Evolutionary conservation across 2,113 vertebrate species (phyloP), one percentile per base, ranked within the genome.

Genomic region (Megaceryle maxima): DNA sequence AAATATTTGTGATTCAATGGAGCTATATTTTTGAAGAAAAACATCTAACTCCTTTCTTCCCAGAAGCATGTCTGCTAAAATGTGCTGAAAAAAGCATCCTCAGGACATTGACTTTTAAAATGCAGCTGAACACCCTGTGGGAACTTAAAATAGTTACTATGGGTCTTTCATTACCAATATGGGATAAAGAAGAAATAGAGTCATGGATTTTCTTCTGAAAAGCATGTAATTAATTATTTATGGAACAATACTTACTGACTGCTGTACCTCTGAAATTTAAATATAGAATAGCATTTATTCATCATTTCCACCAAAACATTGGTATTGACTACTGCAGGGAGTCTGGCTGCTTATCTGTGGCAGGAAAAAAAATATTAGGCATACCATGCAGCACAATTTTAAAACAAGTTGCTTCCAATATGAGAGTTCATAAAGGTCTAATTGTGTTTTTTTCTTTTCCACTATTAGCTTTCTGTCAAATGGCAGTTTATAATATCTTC

Each of bases 151-250:
- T 7, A 20, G 24, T 41, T 68, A 7, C 73, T 79, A 72, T 87
- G 43, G 68, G n/a, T 39, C 59, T 80, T 51, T 75, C 35, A 22
- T 57, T 55, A 64, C 26, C 21, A 37, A 53, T 51, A 37, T 69
- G 39, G 43, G 18, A 66, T 48, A 74, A 31, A 70, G 22, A 31
- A 77, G 68, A 63, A 95, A 84, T 39, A 87, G 33, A 26, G 84
- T n/a, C 15, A 13, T 10, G 59, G 72, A 70, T 63, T 93, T 96
- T 75, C 56, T 31, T 44, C 57, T 79, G 48, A 87, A 78, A 87
- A 57, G 6, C 15, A 46, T 53, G 14, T 11, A 11, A 87, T 91
- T 90, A 33, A 89, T 91, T 95, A 87, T 94, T 94, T 92, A 88
- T 43, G 62, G 56, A 59, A 46, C 67, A 92, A 63, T 50, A 44